Evolutionary conservation across 1,140 invertebrate species (phyloP).

Genomic region (Papilio polyxenes): DNA sequence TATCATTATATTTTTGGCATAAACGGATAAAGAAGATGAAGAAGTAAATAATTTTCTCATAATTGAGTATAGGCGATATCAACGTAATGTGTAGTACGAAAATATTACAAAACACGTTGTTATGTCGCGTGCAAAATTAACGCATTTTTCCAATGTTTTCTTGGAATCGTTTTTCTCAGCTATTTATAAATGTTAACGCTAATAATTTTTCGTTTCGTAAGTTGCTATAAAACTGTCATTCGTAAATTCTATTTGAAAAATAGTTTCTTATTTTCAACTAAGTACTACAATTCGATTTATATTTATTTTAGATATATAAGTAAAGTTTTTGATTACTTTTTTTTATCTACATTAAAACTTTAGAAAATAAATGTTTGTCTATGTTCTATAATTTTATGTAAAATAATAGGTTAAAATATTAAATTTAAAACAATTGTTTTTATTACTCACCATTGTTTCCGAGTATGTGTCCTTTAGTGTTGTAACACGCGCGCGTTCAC

Average conservation of each 20-base stretch:
- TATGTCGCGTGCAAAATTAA: slow-evolving; percentile 28
- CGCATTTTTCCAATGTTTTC: slow-evolving; percentile 23
- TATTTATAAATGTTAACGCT: slow-evolving; percentile 24
- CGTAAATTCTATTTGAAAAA: slow-evolving; percentile 16
- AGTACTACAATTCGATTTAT: background rate
- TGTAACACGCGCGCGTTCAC: slow-evolving; percentile 15
- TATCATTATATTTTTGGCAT: too few species aligned
- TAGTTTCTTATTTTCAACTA: background rate
- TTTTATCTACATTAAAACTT: background rate
- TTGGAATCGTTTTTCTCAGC: slow-evolving; percentile 13
- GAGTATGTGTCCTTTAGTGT: background rate
- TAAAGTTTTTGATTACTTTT: background rate
- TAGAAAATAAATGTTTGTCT: background rate
- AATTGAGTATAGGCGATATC: background rate
- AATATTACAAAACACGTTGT: slow-evolving; percentile 9
- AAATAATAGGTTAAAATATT: background rate
- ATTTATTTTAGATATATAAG: background rate
- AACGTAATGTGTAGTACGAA: background rate
- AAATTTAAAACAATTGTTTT: background rate
- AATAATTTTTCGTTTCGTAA: slow-evolving; percentile 25
- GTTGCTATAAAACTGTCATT: slow-evolving; percentile 24
- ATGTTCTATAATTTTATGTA: background rate
- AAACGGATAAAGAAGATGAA: background rate
- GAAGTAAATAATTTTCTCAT: background rate
- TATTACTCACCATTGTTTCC: slow-evolving; percentile 28